phyloP scores from a whole-genome alignment of 2,113 vertebrate species.

The Lepidothrix coronata region DNA sequence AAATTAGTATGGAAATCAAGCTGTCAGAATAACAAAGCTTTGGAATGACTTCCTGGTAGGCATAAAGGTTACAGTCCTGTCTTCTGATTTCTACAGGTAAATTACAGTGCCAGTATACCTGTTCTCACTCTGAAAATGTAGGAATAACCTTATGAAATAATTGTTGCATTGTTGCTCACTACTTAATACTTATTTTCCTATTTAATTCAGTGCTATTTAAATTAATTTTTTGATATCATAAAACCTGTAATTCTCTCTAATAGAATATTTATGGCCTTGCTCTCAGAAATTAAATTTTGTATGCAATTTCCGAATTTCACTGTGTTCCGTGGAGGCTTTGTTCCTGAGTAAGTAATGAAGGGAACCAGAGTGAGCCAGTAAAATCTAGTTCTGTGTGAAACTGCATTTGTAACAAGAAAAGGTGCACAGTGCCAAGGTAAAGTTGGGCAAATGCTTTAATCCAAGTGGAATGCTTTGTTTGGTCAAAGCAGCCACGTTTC shows the following conservation, averaged over 20 bases:
- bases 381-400: background rate
- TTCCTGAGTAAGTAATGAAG: conserved; percentile 10
- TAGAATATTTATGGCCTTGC: background rate
- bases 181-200: background rate
- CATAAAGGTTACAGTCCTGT: background rate
- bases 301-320: background rate
- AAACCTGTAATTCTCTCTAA: background rate
- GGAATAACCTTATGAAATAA: background rate
- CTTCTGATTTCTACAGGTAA: background rate
- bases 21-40: background rate
- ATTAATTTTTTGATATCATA: background rate
- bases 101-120: background rate
- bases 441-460: background rate
- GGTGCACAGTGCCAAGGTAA: background rate
- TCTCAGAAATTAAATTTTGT: background rate
- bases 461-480: background rate
- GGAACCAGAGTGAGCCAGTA: background rate
- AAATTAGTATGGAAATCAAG: background rate
- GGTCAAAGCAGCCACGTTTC: background rate
- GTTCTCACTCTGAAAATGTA: background rate
- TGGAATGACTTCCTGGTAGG: background rate
- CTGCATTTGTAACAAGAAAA: background rate
- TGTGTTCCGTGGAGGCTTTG: background rate
- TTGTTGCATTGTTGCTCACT: background rate
- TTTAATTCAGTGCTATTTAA: background rate